phyloP scores from a whole-genome alignment of 2,113 vertebrate genomes.

The Vicugna pacos region DNA sequence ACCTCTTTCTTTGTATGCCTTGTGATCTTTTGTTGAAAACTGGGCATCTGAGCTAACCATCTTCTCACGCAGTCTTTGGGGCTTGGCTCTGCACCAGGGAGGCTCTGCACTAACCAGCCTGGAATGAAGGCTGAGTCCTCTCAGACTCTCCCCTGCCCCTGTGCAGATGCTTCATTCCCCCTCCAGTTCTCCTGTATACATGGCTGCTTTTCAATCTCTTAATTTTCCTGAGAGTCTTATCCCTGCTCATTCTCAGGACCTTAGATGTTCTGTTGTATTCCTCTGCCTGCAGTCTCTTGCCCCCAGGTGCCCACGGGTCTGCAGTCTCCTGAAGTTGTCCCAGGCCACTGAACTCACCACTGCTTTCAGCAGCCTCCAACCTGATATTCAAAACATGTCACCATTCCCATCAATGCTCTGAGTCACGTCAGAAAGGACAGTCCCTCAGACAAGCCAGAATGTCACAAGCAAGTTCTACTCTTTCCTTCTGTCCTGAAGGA shows the following conservation, averaged over 20 bases:
- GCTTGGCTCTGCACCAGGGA: background rate
- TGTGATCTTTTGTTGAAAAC: conserved; percentile 36
- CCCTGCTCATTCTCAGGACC: background rate
- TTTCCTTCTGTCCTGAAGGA: background rate
- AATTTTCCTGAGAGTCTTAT: background rate
- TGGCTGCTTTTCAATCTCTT: background rate
- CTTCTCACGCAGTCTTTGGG: background rate
- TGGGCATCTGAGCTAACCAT: background rate
- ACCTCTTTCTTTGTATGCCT: background rate
- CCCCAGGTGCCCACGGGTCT: background rate
- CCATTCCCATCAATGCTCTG: background rate
- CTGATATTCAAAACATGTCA: background rate
- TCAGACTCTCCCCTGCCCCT: background rate
- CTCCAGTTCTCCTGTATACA: background rate
- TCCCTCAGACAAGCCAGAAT: background rate
- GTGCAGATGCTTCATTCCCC: background rate
- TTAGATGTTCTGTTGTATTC: background rate
- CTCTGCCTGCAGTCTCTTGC: background rate
- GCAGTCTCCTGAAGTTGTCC: background rate
- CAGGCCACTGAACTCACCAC: background rate
- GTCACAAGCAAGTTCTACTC: background rate
- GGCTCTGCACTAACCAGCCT: background rate
- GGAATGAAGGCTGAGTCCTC: background rate
- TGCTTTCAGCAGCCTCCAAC: background rate
- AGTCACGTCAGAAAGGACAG: background rate